Base-by-base conservation (phyloP, 92 coral and sea anemone genomes). In the Epizoanthus stellaris region DNA sequence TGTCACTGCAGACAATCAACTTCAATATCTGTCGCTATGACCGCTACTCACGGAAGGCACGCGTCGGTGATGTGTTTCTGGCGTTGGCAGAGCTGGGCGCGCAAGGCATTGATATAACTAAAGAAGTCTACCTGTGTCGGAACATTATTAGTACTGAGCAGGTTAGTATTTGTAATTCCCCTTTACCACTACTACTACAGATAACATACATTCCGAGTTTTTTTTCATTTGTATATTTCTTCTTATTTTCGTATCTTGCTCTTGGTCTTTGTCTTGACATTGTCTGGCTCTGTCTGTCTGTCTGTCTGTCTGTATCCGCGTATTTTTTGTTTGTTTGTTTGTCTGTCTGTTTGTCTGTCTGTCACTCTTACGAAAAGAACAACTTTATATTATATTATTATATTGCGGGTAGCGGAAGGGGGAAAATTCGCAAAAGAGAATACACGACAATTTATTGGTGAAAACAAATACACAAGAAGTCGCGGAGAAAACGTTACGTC, bases 51-150 rank as follows among this genome's bases (percentile, higher is more conserved):
- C 91, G 95, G 42, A 85, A 87, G 76, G 89, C 92, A 10, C 85
- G 88, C 3, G 81, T 96, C 6, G 99, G 99, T 36, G 99, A 96
- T 21, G 99, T 96, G 70, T 96, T 93, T 53, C 77, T 96, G 67
- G 98, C 99, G 39, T 82, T 96, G 76, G 99, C 99, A 8, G 99
- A 96, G 75, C 88, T 96, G 67, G 95, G 95, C n/a, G 98, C 99
- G 13, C 98, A 96, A 72, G 95, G 95, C 42, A 95, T 96, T 71
- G 98, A 96, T 86, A 87, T 95, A 53, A 94, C 94, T 17, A 85
- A 90, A 25, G 99, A 96, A 42, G 96, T 95, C 42, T 96, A 92
- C 77, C 85, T 96, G 60, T 93, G 98, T 77, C 89, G 94, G 30
- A 87, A 91, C 21, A 95, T 96, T 67, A 93, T 93, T 62, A 94